Percentiles rank a stretch among this genome's conserved stretches.
Evolutionary conservation across 1,140 invertebrate species (phyloP).

Genomic region (Neotoxoptera formosana): DNA sequence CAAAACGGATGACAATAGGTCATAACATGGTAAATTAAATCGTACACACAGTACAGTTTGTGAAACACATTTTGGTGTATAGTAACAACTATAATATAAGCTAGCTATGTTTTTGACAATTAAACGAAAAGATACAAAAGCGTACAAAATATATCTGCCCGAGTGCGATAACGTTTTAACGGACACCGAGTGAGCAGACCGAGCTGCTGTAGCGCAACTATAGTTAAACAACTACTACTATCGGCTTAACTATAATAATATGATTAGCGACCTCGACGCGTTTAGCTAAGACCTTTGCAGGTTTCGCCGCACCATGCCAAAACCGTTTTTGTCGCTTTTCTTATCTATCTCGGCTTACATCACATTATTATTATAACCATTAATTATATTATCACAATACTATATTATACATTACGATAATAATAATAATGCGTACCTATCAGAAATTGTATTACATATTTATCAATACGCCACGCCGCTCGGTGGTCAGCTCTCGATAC

Average conservation of each 20-base stretch:
- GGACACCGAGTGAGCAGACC: neutral
- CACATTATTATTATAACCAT: neutral
- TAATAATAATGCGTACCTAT: neutral
- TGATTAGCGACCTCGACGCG: neutral
- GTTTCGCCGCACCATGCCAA: neutral
- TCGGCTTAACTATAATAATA: neutral
- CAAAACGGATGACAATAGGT: neutral
- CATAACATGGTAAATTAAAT: neutral
- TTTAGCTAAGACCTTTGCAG: neutral
- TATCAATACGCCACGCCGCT: neutral
- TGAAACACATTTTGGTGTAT: too few relatives aligned
- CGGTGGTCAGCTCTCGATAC: neutral
- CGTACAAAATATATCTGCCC: neutral
- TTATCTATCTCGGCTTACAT: neutral
- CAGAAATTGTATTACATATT: neutral
- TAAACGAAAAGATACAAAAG: neutral
- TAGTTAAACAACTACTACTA: neutral
- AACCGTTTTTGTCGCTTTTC: neutral
- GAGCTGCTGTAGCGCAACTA: neutral
- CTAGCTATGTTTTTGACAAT: neutral
- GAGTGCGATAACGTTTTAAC: neutral
- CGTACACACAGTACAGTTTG: too few relatives aligned
- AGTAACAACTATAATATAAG: too few relatives aligned
- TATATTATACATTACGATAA: neutral
- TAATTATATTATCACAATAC: neutral